Percentiles rank a stretch among this genome's conserved stretches.
Evolutionary conservation across 2,888 invertebrate genomes (phyloP).

Genomic region (Brachycybe producta): DNA sequence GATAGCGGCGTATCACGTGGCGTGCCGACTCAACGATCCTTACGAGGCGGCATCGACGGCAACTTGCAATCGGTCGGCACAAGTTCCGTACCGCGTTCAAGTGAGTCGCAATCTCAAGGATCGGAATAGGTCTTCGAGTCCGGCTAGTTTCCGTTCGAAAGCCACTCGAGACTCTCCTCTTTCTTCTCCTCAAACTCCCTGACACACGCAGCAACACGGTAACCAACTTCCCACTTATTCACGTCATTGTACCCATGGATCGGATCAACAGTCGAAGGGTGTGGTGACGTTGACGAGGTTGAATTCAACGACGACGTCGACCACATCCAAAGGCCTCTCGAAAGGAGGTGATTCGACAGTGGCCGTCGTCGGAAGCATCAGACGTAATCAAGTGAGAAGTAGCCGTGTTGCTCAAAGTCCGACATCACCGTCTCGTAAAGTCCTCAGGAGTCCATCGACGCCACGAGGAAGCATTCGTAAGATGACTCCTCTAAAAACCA

Average conservation of each 20-base stretch:
- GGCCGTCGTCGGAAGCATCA: not conserved
- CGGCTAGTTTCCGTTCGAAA: not conserved
- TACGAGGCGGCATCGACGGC: constrained; percentile 8
- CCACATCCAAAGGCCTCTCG: not conserved
- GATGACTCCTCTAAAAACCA: no score
- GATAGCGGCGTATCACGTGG: constrained; percentile 60
- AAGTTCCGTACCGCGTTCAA: constrained; percentile 10
- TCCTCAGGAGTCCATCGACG: no score
- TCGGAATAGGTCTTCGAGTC: not conserved
- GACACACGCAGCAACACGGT: constrained; percentile 13
- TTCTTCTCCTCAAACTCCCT: constrained; percentile 8
- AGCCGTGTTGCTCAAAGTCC: constrained; percentile 8
- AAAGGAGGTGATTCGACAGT: no score
- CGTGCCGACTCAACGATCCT: constrained; percentile 14
- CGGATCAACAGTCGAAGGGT: not conserved
- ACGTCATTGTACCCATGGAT: not conserved
- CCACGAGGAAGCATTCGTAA: no score
- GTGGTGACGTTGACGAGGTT: constrained; percentile 6
- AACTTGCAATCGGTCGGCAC: not conserved
- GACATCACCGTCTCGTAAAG: not conserved
- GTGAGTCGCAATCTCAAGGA: constrained; percentile 6
- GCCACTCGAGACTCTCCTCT: not conserved
- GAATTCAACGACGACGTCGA: not conserved
- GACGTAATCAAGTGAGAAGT: constrained; percentile 7
- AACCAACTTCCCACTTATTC: constrained; percentile 3